phyloP scores from a whole-genome alignment of 1,140 invertebrate species.

The Agrilus planipennis region DNA sequence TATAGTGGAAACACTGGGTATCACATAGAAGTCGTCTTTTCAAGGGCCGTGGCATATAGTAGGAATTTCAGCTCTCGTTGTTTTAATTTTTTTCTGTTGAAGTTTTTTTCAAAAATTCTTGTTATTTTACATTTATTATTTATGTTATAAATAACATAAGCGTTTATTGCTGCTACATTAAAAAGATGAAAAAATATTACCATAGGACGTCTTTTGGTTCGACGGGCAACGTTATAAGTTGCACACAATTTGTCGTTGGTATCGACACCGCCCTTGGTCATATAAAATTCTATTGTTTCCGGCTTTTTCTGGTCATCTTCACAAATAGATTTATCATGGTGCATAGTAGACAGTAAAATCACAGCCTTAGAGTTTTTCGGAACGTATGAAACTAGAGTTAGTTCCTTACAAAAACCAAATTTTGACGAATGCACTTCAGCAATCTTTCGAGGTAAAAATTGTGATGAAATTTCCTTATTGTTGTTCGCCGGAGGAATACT shows the following conservation, averaged over 20 bases:
- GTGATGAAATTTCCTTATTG: conserved; percentile 6
- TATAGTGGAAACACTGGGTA: no score
- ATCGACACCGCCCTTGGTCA: conserved; percentile 35
- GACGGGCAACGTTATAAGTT: conserved; percentile 22
- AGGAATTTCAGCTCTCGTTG: no score
- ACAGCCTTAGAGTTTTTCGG: conserved; percentile 26
- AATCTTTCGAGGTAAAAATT: conserved; percentile 4
- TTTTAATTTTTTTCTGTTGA: no score
- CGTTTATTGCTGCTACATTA: conserved; percentile 12
- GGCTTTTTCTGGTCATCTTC: no score
- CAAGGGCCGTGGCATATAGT: no score
- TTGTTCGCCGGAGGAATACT: conserved; percentile 25
- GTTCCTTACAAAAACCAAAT: conserved; percentile 23
- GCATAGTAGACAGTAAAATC: conserved; percentile 24
- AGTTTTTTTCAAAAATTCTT: no score
- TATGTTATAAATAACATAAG: not conserved
- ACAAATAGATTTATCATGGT: no score
- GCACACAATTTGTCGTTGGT: conserved; percentile 28
- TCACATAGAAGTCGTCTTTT: no score
- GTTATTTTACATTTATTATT: no score
- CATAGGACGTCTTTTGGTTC: conserved; percentile 25
- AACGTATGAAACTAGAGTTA: conserved; percentile 22
- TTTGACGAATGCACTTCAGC: conserved; percentile 12
- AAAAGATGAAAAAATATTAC: conserved; percentile 1
- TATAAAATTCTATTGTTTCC: no score